Evolutionary conservation across 2,113 vertebrate genomes (phyloP), one percentile per base, ranked within the genome.

Genomic region (Podocnemis expansa): DNA sequence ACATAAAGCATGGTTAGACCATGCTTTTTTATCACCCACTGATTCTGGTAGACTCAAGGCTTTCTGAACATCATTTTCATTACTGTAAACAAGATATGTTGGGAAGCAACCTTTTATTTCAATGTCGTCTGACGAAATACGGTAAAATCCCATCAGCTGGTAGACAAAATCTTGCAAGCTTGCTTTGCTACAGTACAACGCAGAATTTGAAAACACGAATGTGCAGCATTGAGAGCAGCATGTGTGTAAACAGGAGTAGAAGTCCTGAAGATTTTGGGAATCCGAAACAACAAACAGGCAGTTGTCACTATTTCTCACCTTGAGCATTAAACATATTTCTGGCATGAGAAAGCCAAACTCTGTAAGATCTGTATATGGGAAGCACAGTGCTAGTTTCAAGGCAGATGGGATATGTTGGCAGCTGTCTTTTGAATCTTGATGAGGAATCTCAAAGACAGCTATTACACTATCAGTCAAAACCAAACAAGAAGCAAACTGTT

Each of bases 401-500:
- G 97, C 85, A 2, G 98, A 98, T 84, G 98, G 96, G 85, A 99
- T 95, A 89, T 98, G 97, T 79, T 98, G 97, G 92, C 98, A 94
- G 83, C 95, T 95, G 91, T 95, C 96, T 55, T 93, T 96, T 0
- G 96, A 86, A 81, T 98, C 98, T 86, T 97, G 97, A 82, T 94
- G 96, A 11, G 96, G 96, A 93, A 98, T 97, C 94, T 98, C 98
- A 54, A 99, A 98, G 79, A 99, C 97, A 2, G 98, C 98, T 3
- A 99, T 84, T 82, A 98, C 94, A 1, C 91, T 96, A 84, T 98
- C 97, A 0, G 98, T 99, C 96, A 99, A 97, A 90, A 99, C 99
- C 63, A 99, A 97, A 97, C 99, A 99, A 82, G 98, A 98, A 11
- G 98, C 97, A 67, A 98, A 98, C 96, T 98, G 99, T 91, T 98